phyloP scores from a whole-genome alignment of 2,113 vertebrate genomes.

The Limnothrissa miodon region DNA sequence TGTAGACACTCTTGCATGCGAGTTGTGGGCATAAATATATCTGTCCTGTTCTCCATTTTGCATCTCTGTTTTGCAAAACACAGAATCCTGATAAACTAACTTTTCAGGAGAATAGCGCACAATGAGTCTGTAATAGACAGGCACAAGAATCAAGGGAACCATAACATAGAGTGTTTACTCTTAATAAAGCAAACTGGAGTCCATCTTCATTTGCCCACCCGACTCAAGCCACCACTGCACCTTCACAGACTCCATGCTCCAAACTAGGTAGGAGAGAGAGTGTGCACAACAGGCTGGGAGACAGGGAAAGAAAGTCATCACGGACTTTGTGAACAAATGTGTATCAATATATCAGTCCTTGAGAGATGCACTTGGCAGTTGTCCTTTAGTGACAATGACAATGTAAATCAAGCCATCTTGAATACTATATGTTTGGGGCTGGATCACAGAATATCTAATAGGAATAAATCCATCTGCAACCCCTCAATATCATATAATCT shows the following conservation, averaged over 20 bases:
- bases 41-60: slow-evolving; percentile 22
- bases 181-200: background rate
- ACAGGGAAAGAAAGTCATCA: slow-evolving; percentile 17
- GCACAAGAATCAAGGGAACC: background rate
- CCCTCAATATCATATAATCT: background rate
- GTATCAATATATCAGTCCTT: slow-evolving; percentile 37
- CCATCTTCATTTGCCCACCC: background rate
- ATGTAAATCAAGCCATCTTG: slow-evolving; percentile 34
- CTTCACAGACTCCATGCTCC: background rate
- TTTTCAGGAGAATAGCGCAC: background rate
- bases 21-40: slow-evolving; percentile 35
- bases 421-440: slow-evolving; percentile 26
- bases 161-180: background rate
- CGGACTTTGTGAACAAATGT: background rate
- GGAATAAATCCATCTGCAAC: background rate
- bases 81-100: background rate
- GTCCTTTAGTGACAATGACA: slow-evolving; percentile 34
- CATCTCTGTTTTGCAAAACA: slow-evolving; percentile 7
- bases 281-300: background rate
- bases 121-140: background rate
- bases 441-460: background rate
- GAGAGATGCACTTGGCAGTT: slow-evolving; percentile 21
- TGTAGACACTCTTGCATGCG: slow-evolving; percentile 26
- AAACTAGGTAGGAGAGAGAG: background rate
- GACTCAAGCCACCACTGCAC: background rate